phyloP scores from a whole-genome alignment of 2,797 vertebrate species.

The Lepilemur septentrionalis region DNA sequence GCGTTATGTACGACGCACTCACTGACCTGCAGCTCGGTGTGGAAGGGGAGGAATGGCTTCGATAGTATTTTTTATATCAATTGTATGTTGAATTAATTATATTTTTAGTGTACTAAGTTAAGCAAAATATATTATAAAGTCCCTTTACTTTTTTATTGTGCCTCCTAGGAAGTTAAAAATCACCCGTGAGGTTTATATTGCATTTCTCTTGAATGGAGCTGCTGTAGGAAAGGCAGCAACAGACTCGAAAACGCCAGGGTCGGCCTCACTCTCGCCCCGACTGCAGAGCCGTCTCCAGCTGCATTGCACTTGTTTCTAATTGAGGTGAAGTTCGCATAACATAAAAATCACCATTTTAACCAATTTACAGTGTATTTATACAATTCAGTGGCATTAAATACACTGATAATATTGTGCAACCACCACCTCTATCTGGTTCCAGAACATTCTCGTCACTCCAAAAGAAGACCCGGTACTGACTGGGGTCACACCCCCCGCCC shows the following conservation, averaged over 20 bases:
- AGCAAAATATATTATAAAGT: not conserved
- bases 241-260: too few relatives aligned
- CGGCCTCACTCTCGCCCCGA: fast-evolving
- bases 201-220: not conserved
- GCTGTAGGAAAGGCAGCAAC: not conserved
- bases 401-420: too few relatives aligned
- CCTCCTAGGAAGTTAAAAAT: not conserved
- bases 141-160: not conserved
- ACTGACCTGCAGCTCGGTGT: fast-evolving
- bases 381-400: not conserved
- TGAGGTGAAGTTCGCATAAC: not conserved
- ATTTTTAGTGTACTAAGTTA: not conserved
- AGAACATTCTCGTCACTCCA: not conserved
- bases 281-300: not conserved
- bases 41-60: fast-evolving
- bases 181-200: fast-evolving
- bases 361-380: not conserved
- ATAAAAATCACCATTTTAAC: not conserved
- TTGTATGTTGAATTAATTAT: not conserved
- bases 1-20: not conserved
- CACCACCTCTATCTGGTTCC: not conserved
- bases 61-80: not conserved
- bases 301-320: not conserved
- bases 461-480: not conserved
- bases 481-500: too few relatives aligned